Evolutionary conservation across 2,888 invertebrate species (phyloP), one percentile per base, ranked within the genome.

Genomic region (Melieria picta): DNA sequence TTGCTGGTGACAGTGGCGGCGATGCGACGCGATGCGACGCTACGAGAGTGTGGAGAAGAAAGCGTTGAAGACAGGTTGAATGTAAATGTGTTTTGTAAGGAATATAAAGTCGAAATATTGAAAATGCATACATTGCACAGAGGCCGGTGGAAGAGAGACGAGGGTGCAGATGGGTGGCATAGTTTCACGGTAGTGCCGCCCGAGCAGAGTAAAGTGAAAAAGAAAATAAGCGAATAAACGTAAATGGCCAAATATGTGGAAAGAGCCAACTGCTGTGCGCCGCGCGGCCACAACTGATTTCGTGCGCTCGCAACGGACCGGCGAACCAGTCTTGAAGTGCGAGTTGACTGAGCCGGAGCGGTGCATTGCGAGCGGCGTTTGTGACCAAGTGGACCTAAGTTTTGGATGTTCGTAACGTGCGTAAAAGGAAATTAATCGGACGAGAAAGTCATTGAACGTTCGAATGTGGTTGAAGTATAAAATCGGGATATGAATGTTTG

Each of bases 61-160:
- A 82, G 82, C 82, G 81, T 79, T 79, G 78, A 81, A 81, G 79
- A 80, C 81, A 30, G 30, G 30, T 30, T 30, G 2, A 30, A 30
- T 30, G 30, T 30, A 30, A 30, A 30, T 30, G 30, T 30, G 30
- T 30, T 30, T 30, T 1, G 30, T 30, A 30, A 30, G 30, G 30
- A 30, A 30, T 30, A 30, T 30, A 1, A 30, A 30, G 30, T 30
- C 30, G 30, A 30, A 30, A 30, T 30, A 30, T 30, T 30, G 30
- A 30, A 30, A 30, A 2, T 30, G 1, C 30, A 30, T 30, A 30
- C 30, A 30, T 30, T 30, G 30, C 30, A 30, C 30, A 30, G 30
- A 1, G 30, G 55, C 10, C 62, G 55, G 1, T 48, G 55, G 57
- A 62, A 57, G 48, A 62, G 63, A 57, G 63, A 64, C 57, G 63